Conservation (phyloP, 2,888 invertebrate genomes). For the Euplagia quadripunctaria region DNA sequence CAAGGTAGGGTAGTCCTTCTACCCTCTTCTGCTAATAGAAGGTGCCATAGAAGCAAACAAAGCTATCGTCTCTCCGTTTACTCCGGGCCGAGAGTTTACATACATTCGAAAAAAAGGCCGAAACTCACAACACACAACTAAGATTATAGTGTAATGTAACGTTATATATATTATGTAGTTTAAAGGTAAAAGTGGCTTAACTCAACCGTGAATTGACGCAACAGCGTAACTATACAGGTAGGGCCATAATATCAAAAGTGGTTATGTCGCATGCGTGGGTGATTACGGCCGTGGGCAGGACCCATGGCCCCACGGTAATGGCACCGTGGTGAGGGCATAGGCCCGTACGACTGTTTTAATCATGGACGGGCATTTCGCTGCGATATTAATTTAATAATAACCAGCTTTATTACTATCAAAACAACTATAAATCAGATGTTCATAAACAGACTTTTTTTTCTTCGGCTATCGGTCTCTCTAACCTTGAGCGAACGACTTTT, state of each 20-base stretch:
- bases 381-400: neutral
- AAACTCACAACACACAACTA: neutral
- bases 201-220: neutral
- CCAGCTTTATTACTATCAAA: constrained; percentile 31
- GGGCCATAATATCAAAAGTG: constrained; percentile 25
- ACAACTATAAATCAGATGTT: constrained; percentile 47
- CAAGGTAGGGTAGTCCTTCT: too few relatives aligned
- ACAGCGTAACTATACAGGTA: constrained; percentile 17
- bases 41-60: too few relatives aligned
- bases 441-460: constrained; percentile 27
- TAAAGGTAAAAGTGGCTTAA: constrained; percentile 8
- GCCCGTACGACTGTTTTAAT: constrained; percentile 22
- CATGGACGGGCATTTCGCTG: neutral
- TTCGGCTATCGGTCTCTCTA: constrained; percentile 44
- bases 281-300: constrained; percentile 27
- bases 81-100: too few relatives aligned
- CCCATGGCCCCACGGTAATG: constrained; percentile 15
- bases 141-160: neutral
- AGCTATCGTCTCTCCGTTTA: too few relatives aligned
- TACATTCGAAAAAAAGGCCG: too few relatives aligned
- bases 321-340: constrained; percentile 8
- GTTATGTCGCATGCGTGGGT: constrained; percentile 40
- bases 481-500: constrained; percentile 49
- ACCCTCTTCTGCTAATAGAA: too few relatives aligned
- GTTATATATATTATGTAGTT: constrained; percentile 1